Conservation (phyloP, 2,797 vertebrate genomes). For the Arnoldichthys spilopterus region DNA sequence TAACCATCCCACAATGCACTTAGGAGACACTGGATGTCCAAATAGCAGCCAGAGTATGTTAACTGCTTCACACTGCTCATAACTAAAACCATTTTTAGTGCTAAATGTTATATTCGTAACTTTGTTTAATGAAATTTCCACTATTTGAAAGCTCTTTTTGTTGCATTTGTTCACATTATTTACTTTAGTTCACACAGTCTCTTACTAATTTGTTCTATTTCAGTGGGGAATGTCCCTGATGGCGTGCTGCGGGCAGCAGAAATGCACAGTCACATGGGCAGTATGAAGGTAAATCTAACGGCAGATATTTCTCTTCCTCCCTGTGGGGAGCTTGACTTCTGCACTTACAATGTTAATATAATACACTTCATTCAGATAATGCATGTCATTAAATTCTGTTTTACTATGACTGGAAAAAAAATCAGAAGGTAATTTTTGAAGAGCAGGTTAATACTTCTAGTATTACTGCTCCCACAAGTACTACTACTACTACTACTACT, state of each 20-base stretch:
- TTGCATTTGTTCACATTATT: not conserved
- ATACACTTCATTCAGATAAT: not conserved
- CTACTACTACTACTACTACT: too few species aligned
- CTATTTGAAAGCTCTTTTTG: not conserved
- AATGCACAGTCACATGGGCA: slow-evolving; percentile 93
- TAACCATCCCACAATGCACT: slow-evolving; percentile 92
- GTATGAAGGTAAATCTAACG: slow-evolving; percentile 89
- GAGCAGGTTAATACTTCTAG: not conserved
- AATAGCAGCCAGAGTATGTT: slow-evolving; percentile 80
- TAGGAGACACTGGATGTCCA: slow-evolving; percentile 88
- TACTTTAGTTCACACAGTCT: not conserved
- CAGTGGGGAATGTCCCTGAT: slow-evolving; percentile 87
- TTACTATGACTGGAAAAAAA: not conserved
- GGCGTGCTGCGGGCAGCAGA: slow-evolving; percentile 93
- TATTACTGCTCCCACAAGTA: too few species aligned
- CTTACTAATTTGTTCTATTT: not conserved
- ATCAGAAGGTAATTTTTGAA: too few species aligned
- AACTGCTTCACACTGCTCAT: not conserved
- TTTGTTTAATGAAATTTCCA: too few species aligned
- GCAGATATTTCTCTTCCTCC: not conserved
- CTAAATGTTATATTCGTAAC: not conserved
- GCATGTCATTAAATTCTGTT: not conserved
- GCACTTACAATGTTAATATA: not conserved
- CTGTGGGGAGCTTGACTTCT: not conserved
- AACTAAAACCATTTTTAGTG: not conserved